Base-by-base conservation (phyloP, 2,888 invertebrate species). In the Meiosimyza decipiens region DNA sequence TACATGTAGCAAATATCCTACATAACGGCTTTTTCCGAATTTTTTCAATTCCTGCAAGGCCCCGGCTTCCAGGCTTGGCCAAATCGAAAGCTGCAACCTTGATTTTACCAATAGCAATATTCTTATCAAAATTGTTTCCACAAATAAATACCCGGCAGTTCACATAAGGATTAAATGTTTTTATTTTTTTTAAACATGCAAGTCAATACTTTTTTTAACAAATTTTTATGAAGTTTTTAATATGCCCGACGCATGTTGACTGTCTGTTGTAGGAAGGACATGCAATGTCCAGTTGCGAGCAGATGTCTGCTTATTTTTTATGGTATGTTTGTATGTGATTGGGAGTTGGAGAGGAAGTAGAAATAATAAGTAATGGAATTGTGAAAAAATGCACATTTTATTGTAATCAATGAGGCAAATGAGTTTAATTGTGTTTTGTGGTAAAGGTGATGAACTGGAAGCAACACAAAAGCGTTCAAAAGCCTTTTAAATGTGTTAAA, bases 391-490 rank as follows among this genome's bases (percentile, higher is more conserved):
- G 6, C 51, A 70, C 60, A 62, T 70, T 68, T 68, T 59, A 67
- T 68, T 40, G 68, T n/a, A 74, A 71, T 71, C 62, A 76, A 73
- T 75, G 74, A 75, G 67, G 77, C 77, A 74, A 75, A 63, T 67
- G 70, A 71, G 73, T 77, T 77, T 77, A 77, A 77, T 77, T 76
- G 76, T 71, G 33, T 64, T 28, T 69, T 71, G 28, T 54, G 22
- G 65, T 15, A 51, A 40, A 28, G 70, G 72, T 28, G 28, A 28
- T 28, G 28, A 28, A 28, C 4, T 28, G 28, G 28, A 28, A 28
- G 28, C 4, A 28, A 28, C 28, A 28, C 28, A 28, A 4, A 28
- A 28, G 28, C 28, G 2, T 28, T 28, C 28, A 28, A 28, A 28
- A 28, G 4, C 28, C 28, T 4, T 28, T 3, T 28, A 3, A 28